Conservation (phyloP, 1,140 invertebrate species). For the Drosophila guanche region DNA sequence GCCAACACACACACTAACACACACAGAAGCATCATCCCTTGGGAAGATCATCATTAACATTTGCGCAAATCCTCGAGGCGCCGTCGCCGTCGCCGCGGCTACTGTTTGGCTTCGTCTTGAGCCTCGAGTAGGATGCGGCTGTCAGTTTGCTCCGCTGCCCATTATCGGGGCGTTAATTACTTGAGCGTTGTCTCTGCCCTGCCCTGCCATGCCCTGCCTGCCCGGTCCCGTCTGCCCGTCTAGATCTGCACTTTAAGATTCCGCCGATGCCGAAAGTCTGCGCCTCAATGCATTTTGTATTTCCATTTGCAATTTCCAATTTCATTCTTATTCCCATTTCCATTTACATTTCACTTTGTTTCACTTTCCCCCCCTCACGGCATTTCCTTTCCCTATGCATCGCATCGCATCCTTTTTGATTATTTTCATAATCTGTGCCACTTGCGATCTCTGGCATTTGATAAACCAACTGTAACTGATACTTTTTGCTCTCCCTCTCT, state of each 20-base stretch:
- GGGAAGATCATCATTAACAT: slow-evolving; percentile 70
- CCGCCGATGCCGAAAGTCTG: slow-evolving; percentile 38
- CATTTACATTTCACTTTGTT: slow-evolving; percentile 41
- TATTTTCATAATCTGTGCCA: slow-evolving; percentile 62
- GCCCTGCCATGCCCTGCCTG: background rate
- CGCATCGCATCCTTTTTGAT: slow-evolving; percentile 23
- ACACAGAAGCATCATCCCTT: slow-evolving; percentile 9
- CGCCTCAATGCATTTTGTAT: slow-evolving; percentile 59
- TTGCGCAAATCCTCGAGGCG: slow-evolving; percentile 66
- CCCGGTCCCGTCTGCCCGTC: no score
- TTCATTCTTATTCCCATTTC: slow-evolving; percentile 5
- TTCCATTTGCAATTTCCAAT: slow-evolving; percentile 30
- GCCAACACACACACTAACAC: slow-evolving; percentile 9
- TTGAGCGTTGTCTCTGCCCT: slow-evolving; percentile 53
- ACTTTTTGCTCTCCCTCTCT: slow-evolving; percentile 55
- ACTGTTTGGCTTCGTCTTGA: slow-evolving; percentile 18
- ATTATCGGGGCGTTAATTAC: slow-evolving; percentile 70
- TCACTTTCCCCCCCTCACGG: no score
- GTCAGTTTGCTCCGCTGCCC: slow-evolving; percentile 29
- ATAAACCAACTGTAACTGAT: slow-evolving; percentile 70
- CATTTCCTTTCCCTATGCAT: no score
- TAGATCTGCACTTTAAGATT: slow-evolving; percentile 69
- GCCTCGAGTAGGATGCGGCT: slow-evolving; percentile 29
- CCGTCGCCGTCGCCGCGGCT: slow-evolving; percentile 51
- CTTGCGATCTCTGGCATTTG: slow-evolving; percentile 60